A percentile compares a stretch with the other conserved stretches of the same genome.
Conservation (phyloP, 1,140 invertebrate species). For the Linepithema humile region DNA sequence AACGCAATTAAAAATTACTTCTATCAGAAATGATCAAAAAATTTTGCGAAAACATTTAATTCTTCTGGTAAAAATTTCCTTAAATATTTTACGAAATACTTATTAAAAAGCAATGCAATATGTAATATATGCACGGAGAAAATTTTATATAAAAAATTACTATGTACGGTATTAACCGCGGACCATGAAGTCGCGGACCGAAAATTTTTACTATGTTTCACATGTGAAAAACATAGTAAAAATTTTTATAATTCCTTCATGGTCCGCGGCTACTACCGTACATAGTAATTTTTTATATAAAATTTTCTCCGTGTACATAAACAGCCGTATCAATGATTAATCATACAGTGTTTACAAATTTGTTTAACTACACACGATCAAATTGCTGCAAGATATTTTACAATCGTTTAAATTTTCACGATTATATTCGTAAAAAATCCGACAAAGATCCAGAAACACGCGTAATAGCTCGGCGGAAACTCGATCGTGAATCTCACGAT, state of each 20-base stretch:
- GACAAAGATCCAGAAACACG: not conserved
- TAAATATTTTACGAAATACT: not conserved
- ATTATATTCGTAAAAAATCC: not conserved
- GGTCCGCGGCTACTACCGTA: no score
- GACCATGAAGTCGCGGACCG: no score
- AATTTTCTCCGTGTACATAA: no score
- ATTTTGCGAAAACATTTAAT: not conserved
- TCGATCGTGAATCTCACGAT: constrained; percentile 21
- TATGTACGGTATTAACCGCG: no score
- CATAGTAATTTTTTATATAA: no score
- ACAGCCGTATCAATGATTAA: not conserved
- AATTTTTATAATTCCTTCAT: no score
- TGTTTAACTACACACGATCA: not conserved
- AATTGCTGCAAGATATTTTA: not conserved
- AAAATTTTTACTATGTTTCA: no score
- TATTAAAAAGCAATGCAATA: not conserved
- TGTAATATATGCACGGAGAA: no score
- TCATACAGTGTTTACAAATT: not conserved
- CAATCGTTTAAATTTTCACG: not conserved
- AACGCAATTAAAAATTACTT: not conserved
- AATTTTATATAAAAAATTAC: no score
- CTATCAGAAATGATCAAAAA: not conserved
- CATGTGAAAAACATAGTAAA: no score
- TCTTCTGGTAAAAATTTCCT: not conserved
- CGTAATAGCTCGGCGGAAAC: constrained; percentile 9